Evolutionary conservation across 2,113 vertebrate species (phyloP).

Genomic region (Nibea albiflora): DNA sequence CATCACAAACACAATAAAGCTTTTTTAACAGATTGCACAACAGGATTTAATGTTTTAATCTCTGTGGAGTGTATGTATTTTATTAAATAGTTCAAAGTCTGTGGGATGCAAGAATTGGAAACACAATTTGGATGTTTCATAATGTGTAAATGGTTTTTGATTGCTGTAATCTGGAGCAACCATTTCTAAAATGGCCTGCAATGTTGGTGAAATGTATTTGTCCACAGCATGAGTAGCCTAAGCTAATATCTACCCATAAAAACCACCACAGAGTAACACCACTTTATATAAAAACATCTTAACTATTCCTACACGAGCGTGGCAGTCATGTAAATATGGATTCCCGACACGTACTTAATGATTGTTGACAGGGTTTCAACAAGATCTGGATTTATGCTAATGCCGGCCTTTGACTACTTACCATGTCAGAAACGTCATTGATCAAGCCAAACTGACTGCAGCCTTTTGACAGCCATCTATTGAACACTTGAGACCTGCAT

Average conservation of each 20-base stretch:
- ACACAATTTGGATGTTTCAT: conserved; percentile 25
- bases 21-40: conserved; percentile 37
- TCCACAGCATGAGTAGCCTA: neutral
- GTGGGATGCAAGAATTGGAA: conserved; percentile 14
- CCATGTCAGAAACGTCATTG: conserved; percentile 29
- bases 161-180: neutral
- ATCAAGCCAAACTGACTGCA: conserved; percentile 44
- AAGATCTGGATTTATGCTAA: conserved; percentile 46
- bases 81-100: conserved; percentile 16
- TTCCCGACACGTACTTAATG: neutral
- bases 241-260: neutral
- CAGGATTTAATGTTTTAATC: conserved; percentile 12
- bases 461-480: conserved; percentile 49
- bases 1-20: neutral
- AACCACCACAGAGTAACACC: neutral
- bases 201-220: neutral
- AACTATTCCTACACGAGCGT: neutral
- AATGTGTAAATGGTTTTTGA: conserved; percentile 4
- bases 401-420: conserved; percentile 30
- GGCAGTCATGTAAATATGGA: neutral
- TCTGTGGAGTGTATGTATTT: neutral
- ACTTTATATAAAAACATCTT: neutral
- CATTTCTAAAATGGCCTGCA: conserved; percentile 9
- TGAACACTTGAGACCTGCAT: conserved; percentile 55
- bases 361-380: conserved; percentile 32